Evolutionary conservation across 2,797 vertebrate genomes (phyloP).

Genomic region (Falco rusticolus): DNA sequence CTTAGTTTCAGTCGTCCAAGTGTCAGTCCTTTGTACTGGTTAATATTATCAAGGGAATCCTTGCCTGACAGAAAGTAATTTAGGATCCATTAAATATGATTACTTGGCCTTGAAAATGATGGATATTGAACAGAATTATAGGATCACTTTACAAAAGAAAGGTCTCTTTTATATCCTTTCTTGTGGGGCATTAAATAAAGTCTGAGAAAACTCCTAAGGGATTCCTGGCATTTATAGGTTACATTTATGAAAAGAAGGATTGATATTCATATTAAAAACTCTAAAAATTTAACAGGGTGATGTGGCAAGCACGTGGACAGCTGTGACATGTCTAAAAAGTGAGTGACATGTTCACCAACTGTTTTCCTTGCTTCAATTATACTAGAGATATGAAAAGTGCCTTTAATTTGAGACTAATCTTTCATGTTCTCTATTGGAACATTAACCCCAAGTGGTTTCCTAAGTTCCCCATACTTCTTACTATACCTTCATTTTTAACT

Average conservation of each 20-base stretch:
- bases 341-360: constrained; percentile 71
- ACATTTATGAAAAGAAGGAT: constrained; percentile 77
- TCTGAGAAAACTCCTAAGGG: constrained; percentile 70
- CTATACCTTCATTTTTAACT: constrained; percentile 57
- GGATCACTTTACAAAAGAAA: constrained; percentile 82
- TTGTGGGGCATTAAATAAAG: constrained; percentile 79
- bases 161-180: constrained; percentile 80
- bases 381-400: constrained; percentile 60
- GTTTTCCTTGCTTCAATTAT: constrained; percentile 75
- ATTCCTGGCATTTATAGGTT: constrained; percentile 75
- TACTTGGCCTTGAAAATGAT: constrained; percentile 83
- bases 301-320: constrained; percentile 70
- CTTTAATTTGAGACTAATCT: constrained; percentile 72
- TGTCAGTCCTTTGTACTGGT: constrained; percentile 71
- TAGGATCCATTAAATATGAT: constrained; percentile 83
- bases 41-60: constrained; percentile 78
- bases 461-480: constrained; percentile 44
- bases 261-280: constrained; percentile 79
- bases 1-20: constrained; percentile 60
- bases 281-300: constrained; percentile 70
- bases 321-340: constrained; percentile 73
- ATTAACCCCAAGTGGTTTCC: constrained; percentile 62
- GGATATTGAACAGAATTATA: constrained; percentile 81
- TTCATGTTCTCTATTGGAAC: constrained; percentile 66
- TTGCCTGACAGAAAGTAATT: constrained; percentile 80